Conservation (phyloP, 1,140 invertebrate genomes). For the Scaptodrosophila lebanonensis region DNA sequence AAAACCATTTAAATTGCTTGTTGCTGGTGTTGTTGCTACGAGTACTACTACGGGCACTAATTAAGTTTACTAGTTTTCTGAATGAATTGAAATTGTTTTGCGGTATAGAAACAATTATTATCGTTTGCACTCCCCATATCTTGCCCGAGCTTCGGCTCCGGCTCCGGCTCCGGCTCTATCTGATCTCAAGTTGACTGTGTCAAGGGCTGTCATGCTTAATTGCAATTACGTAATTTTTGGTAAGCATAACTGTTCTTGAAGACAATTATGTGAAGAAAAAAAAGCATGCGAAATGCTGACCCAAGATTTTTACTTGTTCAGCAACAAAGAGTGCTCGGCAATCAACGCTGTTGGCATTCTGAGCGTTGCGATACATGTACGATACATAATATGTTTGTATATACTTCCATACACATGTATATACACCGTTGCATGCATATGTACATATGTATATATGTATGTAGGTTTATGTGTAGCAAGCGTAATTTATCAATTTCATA, state of each 20-base stretch:
- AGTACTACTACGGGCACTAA: slow-evolving; percentile 44
- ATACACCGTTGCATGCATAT: not conserved
- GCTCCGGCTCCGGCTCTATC: slow-evolving; percentile 12
- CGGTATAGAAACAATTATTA: slow-evolving; percentile 40
- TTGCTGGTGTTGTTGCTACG: slow-evolving; percentile 18
- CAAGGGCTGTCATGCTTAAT: slow-evolving; percentile 57
- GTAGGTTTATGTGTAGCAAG: slow-evolving; percentile 20
- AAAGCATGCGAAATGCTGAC: slow-evolving; percentile 13
- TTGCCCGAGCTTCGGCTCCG: not conserved
- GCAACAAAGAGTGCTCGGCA: slow-evolving; percentile 17
- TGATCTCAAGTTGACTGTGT: slow-evolving; percentile 50
- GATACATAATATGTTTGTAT: slow-evolving; percentile 2
- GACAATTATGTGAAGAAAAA: too few relatives aligned
- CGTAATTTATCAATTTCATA: slow-evolving; percentile 48
- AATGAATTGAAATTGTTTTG: slow-evolving; percentile 68
- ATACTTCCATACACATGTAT: too few relatives aligned
- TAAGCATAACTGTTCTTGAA: slow-evolving; percentile 36
- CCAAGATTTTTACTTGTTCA: too few relatives aligned
- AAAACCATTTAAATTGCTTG: slow-evolving; percentile 36
- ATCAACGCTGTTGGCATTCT: slow-evolving; percentile 2
- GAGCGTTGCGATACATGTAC: slow-evolving; percentile 24
- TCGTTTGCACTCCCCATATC: slow-evolving; percentile 1
- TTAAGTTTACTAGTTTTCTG: slow-evolving; percentile 52
- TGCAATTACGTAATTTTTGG: slow-evolving; percentile 59
- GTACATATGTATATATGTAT: not conserved